A percentile compares a stretch with the other conserved stretches of the same genome.
Evolutionary conservation across 2,113 vertebrate genomes (phyloP).

Genomic region (Takifugu bimaculatus): DNA sequence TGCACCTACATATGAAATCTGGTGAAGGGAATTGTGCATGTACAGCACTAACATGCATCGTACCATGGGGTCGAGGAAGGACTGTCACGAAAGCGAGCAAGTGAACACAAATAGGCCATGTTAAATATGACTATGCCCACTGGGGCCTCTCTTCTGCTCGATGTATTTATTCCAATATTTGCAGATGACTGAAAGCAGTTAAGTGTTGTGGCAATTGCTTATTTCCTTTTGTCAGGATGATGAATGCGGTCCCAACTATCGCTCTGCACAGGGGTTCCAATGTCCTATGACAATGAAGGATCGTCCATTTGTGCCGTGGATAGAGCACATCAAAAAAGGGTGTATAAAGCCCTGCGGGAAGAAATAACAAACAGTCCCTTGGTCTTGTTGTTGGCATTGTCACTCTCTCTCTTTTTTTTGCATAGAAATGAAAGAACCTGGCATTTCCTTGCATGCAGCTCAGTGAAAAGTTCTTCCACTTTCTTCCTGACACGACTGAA

Average conservation of each 20-base stretch:
- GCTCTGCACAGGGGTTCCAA: constrained; percentile 58
- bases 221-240: constrained; percentile 73
- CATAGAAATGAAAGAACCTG: no score
- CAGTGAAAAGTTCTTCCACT: no score
- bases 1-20: background rate
- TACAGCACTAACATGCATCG: constrained; percentile 29
- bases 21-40: background rate
- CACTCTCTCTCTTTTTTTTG: no score
- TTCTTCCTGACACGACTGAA: no score
- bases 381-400: constrained; percentile 36
- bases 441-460: no score
- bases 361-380: constrained; percentile 60
- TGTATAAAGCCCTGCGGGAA: constrained; percentile 56
- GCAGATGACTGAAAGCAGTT: constrained; percentile 70
- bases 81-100: constrained; percentile 61
- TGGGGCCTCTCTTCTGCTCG: constrained; percentile 43
- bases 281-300: constrained; percentile 68
- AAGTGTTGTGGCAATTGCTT: constrained; percentile 72
- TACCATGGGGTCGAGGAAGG: constrained; percentile 33
- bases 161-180: constrained; percentile 70
- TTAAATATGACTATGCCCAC: constrained; percentile 64
- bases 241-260: constrained; percentile 68
- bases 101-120: constrained; percentile 69
- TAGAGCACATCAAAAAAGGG: constrained; percentile 63
- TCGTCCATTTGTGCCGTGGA: constrained; percentile 67